Percentiles rank a stretch among this genome's conserved stretches.
Evolutionary conservation across 2,888 invertebrate species (phyloP).

Genomic region (Siphonodentalium dalli): DNA sequence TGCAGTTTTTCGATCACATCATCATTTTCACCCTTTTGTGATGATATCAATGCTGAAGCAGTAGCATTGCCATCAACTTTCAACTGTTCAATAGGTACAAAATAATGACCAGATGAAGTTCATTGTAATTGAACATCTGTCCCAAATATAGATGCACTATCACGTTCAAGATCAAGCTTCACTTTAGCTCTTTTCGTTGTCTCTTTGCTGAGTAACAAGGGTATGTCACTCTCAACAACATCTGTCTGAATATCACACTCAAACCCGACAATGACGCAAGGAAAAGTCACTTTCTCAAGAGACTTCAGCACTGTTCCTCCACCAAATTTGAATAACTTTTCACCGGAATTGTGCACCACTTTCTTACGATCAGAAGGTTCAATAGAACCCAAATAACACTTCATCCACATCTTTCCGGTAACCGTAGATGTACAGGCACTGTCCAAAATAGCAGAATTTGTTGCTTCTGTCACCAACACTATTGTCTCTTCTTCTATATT

Average conservation of each 20-base stretch:
- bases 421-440: not conserved
- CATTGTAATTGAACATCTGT: not conserved
- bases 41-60: too few species aligned
- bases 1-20: slow-evolving; percentile 27
- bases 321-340: not conserved
- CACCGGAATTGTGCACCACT: not conserved
- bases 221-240: not conserved
- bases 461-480: not conserved
- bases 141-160: not conserved
- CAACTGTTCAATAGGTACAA: not conserved
- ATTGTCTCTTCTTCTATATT: not conserved
- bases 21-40: not conserved
- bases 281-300: not conserved
- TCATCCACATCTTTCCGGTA: not conserved
- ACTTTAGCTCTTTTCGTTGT: not conserved
- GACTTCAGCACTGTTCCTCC: not conserved
- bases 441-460: not conserved
- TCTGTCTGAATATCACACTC: not conserved
- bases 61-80: too few species aligned
- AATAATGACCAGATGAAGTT: not conserved
- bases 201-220: not conserved
- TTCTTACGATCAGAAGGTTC: not conserved
- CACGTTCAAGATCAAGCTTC: not conserved
- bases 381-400: not conserved
- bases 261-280: not conserved